phyloP scores from a whole-genome alignment of 2,797 vertebrate species.

The Sebastes goodei region DNA sequence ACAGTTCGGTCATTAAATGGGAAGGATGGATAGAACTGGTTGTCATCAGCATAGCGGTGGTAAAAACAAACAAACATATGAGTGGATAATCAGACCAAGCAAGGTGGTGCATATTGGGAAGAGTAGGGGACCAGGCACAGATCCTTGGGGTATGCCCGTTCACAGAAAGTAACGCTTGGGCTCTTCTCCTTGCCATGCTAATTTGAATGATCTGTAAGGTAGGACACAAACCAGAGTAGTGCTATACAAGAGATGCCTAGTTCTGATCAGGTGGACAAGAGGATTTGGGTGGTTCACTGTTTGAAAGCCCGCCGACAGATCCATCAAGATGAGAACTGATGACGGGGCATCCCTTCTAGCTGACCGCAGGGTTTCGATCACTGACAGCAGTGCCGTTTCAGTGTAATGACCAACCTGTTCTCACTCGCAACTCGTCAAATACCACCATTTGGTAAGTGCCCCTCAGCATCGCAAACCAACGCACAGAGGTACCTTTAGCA shows the following conservation, averaged over 20 bases:
- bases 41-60: background rate
- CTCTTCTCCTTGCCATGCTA: too few species aligned
- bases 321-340: background rate
- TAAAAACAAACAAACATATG: background rate
- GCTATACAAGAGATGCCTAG: background rate
- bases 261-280: background rate
- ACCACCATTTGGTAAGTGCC: background rate
- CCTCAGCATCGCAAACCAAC: too few species aligned
- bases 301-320: background rate
- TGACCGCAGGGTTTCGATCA: background rate
- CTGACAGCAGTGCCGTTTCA: background rate
- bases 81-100: background rate
- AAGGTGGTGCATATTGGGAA: background rate
- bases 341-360: background rate
- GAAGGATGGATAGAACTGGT: background rate
- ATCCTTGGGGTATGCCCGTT: background rate
- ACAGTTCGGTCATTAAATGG: background rate
- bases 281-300: background rate
- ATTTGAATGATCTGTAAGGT: background rate
- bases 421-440: background rate
- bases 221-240: background rate
- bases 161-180: background rate
- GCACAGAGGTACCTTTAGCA: background rate
- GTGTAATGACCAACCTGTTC: background rate
- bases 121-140: background rate